Evolutionary conservation across 2,113 vertebrate species (phyloP).

Genomic region (Corythaeola cristata): DNA sequence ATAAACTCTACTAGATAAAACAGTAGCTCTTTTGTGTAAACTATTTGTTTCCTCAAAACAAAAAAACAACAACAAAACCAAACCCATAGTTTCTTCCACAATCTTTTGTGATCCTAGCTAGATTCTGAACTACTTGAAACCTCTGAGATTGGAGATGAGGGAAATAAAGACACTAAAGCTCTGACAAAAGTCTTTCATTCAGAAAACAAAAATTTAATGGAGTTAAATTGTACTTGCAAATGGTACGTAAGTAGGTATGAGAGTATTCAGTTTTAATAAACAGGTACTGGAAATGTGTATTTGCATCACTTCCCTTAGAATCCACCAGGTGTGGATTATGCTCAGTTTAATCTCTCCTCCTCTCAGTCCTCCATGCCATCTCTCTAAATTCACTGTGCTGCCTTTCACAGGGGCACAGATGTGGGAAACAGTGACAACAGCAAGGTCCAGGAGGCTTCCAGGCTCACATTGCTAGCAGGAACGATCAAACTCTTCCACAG

Average conservation of each 20-base stretch:
- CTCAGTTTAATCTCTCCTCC: not conserved
- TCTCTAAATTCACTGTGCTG: not conserved
- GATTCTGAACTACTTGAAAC: not conserved
- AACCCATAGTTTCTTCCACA: not conserved
- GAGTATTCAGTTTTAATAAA: not conserved
- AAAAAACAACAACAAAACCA: rapidly evolving
- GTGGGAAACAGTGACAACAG: not conserved
- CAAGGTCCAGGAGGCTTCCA: not conserved
- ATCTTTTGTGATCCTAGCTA: not conserved
- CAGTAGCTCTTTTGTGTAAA: not conserved
- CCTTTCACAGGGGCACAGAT: not conserved
- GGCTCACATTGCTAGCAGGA: not conserved
- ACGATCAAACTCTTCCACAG: not conserved
- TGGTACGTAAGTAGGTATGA: not conserved
- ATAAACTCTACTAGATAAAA: not conserved
- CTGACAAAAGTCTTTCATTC: not conserved
- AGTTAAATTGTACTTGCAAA: not conserved
- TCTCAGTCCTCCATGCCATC: not conserved
- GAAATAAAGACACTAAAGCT: not conserved
- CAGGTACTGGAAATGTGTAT: not conserved
- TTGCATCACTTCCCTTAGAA: not conserved
- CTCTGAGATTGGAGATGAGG: not conserved
- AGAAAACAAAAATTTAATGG: not conserved
- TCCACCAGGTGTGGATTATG: not conserved
- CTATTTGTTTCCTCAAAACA: not conserved